phyloP scores from a whole-genome alignment of 2,797 vertebrate species.

The Sebastiscus albofasciatus region DNA sequence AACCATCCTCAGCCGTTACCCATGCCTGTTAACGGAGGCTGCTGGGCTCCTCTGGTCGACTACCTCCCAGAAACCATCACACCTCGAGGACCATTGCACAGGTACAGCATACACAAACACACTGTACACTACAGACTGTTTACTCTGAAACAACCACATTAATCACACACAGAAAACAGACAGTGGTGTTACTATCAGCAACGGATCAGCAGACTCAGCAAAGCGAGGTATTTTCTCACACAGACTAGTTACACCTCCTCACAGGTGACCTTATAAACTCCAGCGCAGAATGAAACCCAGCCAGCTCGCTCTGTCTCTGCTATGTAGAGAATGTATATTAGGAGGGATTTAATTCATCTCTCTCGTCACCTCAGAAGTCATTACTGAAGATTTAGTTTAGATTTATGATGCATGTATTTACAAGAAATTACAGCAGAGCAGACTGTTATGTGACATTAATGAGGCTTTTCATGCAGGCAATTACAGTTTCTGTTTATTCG shows the following conservation, averaged over 20 bases:
- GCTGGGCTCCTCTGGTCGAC: conserved; percentile 98
- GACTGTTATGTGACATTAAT: background rate
- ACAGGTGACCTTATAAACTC: conserved; percentile 40
- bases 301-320: conserved; percentile 12
- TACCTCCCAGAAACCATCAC: conserved; percentile 98
- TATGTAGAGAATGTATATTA: conserved; percentile 18
- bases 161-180: background rate
- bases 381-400: background rate
- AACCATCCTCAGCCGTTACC: conserved; percentile 95
- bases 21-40: conserved; percentile 97
- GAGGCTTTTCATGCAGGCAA: background rate
- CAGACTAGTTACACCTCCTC: conserved; percentile 14
- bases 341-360: background rate
- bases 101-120: conserved; percentile 77
- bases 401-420: background rate
- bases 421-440: background rate
- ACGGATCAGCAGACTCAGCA: conserved; percentile 18
- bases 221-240: conserved; percentile 3
- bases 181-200: background rate
- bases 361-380: conserved; percentile 12
- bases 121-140: background rate
- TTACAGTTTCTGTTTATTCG: background rate
- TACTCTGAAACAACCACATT: background rate
- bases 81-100: conserved; percentile 94
- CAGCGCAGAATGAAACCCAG: conserved; percentile 20